Evolutionary conservation across 2,797 vertebrate genomes (phyloP).

Genomic region (Acrossocheilus wenchowensis): DNA sequence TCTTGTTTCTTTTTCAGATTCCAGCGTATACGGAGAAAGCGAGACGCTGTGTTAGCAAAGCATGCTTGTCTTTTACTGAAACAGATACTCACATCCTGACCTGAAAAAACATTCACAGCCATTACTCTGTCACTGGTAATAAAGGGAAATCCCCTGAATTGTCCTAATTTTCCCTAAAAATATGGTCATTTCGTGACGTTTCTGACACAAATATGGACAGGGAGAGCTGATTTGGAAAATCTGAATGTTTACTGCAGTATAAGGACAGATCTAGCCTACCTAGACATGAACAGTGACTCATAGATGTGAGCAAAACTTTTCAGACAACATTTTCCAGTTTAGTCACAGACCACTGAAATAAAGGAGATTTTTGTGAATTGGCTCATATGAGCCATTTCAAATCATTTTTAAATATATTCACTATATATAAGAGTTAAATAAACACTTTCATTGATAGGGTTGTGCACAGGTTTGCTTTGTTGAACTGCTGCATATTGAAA

Average conservation of each 20-base stretch:
- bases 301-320: background rate
- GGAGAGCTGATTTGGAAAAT: background rate
- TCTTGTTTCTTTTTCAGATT: background rate
- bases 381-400: background rate
- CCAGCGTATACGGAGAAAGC: background rate
- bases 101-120: slow-evolving; percentile 19
- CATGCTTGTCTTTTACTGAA: background rate
- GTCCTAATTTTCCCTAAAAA: background rate
- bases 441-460: background rate
- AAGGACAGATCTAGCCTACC: background rate
- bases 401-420: background rate
- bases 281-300: background rate
- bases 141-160: background rate
- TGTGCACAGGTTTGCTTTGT: background rate
- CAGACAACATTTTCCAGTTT: background rate
- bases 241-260: background rate
- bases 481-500: background rate
- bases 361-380: background rate
- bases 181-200: background rate
- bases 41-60: background rate
- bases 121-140: background rate
- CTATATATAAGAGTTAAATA: background rate
- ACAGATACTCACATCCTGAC: slow-evolving; percentile 12
- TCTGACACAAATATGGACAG: background rate
- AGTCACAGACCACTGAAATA: background rate